Evolutionary conservation across 2,888 invertebrate species (phyloP), one percentile per base, ranked within the genome.

Genomic region (Ormyrus labotus): DNA sequence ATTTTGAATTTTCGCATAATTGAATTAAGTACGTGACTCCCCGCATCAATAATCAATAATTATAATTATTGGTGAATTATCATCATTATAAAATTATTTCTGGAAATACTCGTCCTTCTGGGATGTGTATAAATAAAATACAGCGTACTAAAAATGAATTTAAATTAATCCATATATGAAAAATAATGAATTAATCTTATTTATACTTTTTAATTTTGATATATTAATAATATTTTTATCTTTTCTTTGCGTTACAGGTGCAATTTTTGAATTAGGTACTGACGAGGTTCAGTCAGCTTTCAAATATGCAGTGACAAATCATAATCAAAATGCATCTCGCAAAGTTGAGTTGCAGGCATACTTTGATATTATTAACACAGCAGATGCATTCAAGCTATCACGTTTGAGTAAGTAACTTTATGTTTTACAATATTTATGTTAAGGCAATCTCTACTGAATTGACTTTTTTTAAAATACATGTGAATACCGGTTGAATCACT

Each of bases 221-320:
- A 50, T 34, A 34, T 34, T 34, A 34, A 34, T 34, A 34, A 34
- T 34, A 3, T 34, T 34, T 34, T 34, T 34, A 34, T 34, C 34
- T 34, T 34, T 34, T 34, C 51, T 71, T 75, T 64, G 0, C 61
- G 19, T 92, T 92, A 9, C 93, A 97, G 97, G 97, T 87, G 97
- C 96, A 73, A 97, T 97, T 87, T 97, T 97, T 90, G 97, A 97
- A 87, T 96, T 97, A 90, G 96, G 96, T 80, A 96, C 96, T 0
- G 97, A 97, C 89, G 97, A 97, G 90, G 96, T 97, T 79, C 97
- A 97, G 91, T 95, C 96, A 83, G 97, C 97, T n/a, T 97, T 97
- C 91, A 96, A 95, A 89, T 96, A 96, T 90, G 97, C 97, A 6
- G 95, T 97, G 94, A 93, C 95, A 69, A 94, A 95, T 86, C 96